These are phyloP conservation scores for Dromococcyx pavoninus DNA, from an alignment of 2,797 vertebrate species.

Conservation along the genomic window DNA sequence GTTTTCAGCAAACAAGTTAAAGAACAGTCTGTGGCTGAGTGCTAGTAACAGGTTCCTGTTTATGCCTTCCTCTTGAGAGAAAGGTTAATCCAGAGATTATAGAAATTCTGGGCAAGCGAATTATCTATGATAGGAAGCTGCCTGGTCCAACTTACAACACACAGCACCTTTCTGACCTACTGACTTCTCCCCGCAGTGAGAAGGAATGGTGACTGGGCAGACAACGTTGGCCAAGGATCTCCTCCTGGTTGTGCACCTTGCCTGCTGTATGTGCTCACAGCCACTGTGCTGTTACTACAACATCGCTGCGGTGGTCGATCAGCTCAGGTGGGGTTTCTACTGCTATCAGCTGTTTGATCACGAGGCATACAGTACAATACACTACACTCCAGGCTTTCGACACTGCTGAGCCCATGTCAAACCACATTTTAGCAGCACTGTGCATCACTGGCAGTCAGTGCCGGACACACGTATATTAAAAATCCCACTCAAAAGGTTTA, in stretches of 20 bases:
- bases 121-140: not conserved
- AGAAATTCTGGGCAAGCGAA: not conserved
- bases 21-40: conserved; percentile 40
- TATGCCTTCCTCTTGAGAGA: not conserved
- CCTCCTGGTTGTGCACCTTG: not conserved
- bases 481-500: not conserved
- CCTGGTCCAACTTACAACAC: not conserved
- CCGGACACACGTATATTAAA: accelerated
- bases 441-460: not conserved
- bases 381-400: not conserved
- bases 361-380: not conserved
- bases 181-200: not conserved
- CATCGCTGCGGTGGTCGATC: accelerated
- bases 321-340: not conserved
- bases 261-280: not conserved
- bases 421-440: not conserved
- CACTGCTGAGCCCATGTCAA: not conserved
- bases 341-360: not conserved
- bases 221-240: not conserved
- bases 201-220: not conserved
- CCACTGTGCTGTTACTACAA: not conserved
- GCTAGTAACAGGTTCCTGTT: conserved; percentile 23
- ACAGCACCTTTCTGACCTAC: not conserved
- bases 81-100: conserved; percentile 47
- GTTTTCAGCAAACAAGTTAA: conserved; percentile 41